Evolutionary conservation across 2,113 vertebrate species (phyloP), one percentile per base, ranked within the genome.

Genomic region (Protobothrops mucrosquamatus): DNA sequence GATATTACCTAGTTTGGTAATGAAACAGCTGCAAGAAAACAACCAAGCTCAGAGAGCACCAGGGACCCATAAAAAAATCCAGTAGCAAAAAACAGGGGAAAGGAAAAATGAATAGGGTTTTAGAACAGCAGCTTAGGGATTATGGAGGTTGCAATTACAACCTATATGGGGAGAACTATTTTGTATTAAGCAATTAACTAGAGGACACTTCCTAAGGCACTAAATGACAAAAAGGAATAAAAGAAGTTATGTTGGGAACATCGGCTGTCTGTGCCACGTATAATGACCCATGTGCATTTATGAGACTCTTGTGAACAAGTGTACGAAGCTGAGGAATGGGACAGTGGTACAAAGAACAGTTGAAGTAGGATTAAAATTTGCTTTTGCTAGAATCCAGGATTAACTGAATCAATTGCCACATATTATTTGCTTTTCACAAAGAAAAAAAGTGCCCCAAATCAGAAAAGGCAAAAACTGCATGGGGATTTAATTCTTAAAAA

Each of bases 401-500:
- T 81, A 39, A 81, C 69, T 81, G 34, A 81, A 81, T 6, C 69
- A 81, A 2, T 39, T 81, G 34, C 34, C 69, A 81, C 15, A 81
- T 39, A 81, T 39, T 81, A 6, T 81, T 39, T 6, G 1, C 18
- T 81, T 81, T 81, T 81, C 69, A 81, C 69, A 81, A 34, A 81
- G 69, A 81, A 39, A 81, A 20, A 81, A 39, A 81, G 39, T 81
- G 69, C 15, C 69, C 15, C 14, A 2, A 43, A 1, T 22, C 39
- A 39, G 1, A 95, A 5, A 81, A 93, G 1, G 24, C 12, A 18
- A 64, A 81, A 93, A 96, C 91, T 81, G 15, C 52, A 74, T 0
- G 46, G 56, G 0, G 0, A 92, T 90, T 89, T 1, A 92, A 93
- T 64, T 91, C 74, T 51, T 95, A 88, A 34, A 94, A 96, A 56